These are phyloP conservation scores for Andrena trimmerana DNA, from an alignment of 2,888 invertebrate genomes.

Conservation along the genomic window DNA sequence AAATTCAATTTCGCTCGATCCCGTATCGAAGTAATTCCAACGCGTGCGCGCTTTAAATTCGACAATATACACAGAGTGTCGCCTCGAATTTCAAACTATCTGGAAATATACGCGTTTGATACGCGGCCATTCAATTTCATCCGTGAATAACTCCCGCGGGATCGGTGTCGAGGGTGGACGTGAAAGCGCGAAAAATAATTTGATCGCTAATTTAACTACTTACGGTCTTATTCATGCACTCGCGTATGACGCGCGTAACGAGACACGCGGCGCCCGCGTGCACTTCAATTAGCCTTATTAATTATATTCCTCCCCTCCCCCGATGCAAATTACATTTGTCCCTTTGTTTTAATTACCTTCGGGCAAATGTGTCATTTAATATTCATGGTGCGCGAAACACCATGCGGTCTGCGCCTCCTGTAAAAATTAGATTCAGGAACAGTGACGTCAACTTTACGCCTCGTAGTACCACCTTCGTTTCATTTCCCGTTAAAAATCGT, in stretches of 20 bases:
- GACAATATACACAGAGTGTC: neutral
- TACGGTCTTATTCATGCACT: slow-evolving; percentile 31
- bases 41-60: neutral
- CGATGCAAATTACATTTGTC: slow-evolving; percentile 27
- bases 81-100: slow-evolving; percentile 12
- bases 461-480: no score
- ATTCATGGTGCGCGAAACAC: slow-evolving; percentile 6
- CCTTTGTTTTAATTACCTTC: slow-evolving; percentile 42
- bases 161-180: neutral
- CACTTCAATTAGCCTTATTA: slow-evolving; percentile 34
- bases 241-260: neutral
- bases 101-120: neutral
- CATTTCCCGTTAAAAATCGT: no score
- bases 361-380: neutral
- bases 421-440: neutral
- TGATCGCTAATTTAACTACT: slow-evolving; percentile 28
- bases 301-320: slow-evolving; percentile 5
- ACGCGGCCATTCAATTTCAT: slow-evolving; percentile 16
- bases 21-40: neutral
- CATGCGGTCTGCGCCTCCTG: neutral
- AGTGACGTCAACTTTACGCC: no score
- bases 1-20: slow-evolving; percentile 6
- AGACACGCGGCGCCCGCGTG: neutral
- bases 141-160: neutral
- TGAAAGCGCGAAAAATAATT: slow-evolving; percentile 5